Evolutionary conservation across 2,797 vertebrate species (phyloP).

Genomic region (Limosa lapponica): DNA sequence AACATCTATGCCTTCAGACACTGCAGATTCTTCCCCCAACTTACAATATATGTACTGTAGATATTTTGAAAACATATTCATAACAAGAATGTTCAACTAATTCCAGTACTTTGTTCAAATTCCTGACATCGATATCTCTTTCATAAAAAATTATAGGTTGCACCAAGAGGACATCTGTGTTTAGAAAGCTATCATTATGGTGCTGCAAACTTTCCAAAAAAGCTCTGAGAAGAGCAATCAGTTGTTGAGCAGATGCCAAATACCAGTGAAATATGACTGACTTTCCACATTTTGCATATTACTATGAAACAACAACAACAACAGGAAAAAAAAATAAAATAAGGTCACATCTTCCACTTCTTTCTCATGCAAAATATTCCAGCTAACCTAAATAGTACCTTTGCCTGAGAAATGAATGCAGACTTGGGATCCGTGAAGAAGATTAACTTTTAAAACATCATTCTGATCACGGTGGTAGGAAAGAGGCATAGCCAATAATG

Average conservation of each 20-base stretch:
- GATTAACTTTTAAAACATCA: not conserved
- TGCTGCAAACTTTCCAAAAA: slow-evolving; percentile 67
- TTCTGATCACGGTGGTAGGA: not conserved
- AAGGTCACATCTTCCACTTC: not conserved
- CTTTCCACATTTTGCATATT: slow-evolving; percentile 50
- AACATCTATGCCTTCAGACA: not conserved
- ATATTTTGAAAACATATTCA: slow-evolving; percentile 41
- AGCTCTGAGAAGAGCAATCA: slow-evolving; percentile 57
- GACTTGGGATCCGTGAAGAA: fast-evolving
- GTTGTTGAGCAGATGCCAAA: slow-evolving; percentile 55
- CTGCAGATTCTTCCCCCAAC: not conserved
- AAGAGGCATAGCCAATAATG: not conserved
- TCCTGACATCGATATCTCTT: slow-evolving; percentile 55
- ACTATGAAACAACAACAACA: slow-evolving; percentile 17
- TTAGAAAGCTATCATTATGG: slow-evolving; percentile 72
- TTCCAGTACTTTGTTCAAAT: slow-evolving; percentile 38
- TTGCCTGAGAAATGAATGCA: not conserved
- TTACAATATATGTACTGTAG: not conserved
- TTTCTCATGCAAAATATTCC: not conserved
- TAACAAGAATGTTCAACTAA: slow-evolving; percentile 43
- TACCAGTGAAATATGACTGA: slow-evolving; percentile 36
- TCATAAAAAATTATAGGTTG: slow-evolving; percentile 70
- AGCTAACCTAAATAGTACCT: not conserved
- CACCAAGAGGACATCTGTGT: slow-evolving; percentile 63
- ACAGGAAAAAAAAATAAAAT: not conserved